These are phyloP conservation scores for Allygus modestus DNA, from an alignment of 2,888 invertebrate species.

Conservation along the genomic window DNA sequence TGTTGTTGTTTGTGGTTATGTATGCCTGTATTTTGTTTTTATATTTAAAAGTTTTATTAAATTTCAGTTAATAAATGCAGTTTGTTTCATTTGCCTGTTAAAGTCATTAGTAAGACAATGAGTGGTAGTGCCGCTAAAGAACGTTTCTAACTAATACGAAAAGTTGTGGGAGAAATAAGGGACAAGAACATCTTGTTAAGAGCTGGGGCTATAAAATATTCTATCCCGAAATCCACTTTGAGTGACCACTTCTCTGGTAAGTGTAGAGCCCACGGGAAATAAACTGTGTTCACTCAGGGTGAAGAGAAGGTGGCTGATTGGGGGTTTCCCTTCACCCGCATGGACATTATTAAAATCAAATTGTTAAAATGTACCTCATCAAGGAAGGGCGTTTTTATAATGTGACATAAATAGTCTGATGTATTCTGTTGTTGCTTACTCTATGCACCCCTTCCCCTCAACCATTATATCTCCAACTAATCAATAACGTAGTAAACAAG, in stretches of 20 bases:
- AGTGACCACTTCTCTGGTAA: not conserved
- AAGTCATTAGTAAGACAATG: not conserved
- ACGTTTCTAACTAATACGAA: not conserved
- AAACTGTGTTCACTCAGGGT: not conserved
- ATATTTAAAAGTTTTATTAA: not conserved
- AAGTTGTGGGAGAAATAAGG: no score
- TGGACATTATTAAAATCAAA: not conserved
- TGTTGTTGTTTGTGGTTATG: no score
- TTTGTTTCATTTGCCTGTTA: not conserved
- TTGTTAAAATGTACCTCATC: not conserved
- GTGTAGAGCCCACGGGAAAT: not conserved
- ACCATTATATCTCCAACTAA: no score
- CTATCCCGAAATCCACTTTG: not conserved
- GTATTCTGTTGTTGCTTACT: no score
- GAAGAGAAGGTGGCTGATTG: not conserved
- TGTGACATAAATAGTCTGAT: no score
- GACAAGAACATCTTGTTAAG: no score
- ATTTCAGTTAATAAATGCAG: not conserved
- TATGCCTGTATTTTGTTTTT: not conserved
- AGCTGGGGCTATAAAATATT: not conserved
- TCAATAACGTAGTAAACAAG: no score
- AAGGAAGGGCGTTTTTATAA: not conserved
- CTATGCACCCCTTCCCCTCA: no score
- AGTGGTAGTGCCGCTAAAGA: not conserved
- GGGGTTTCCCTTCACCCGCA: not conserved